phyloP scores from a whole-genome alignment of 1,140 invertebrate species.

The Conus ventricosus region DNA sequence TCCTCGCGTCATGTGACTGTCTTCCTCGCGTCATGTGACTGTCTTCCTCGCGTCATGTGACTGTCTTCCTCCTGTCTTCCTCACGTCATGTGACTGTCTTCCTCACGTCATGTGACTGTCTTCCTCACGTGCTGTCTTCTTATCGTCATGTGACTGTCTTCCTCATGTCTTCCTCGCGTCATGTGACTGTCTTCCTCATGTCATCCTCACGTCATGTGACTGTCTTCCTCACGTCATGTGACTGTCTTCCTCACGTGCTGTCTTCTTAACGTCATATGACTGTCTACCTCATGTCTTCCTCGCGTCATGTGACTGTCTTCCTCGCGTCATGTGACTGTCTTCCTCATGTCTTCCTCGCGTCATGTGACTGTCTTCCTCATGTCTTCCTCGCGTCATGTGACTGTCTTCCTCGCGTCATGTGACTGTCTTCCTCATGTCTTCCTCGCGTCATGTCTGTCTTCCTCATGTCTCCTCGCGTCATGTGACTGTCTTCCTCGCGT shows the following conservation, averaged over 20 bases:
- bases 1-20: not conserved
- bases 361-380: no score
- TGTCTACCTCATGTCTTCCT: no score
- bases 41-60: not conserved
- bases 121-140: not conserved
- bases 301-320: not conserved
- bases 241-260: no score
- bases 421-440: no score
- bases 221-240: no score
- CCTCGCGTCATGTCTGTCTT: not conserved
- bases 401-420: no score
- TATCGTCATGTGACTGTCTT: not conserved
- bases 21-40: not conserved
- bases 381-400: no score
- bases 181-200: no score
- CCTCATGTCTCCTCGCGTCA: not conserved
- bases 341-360: not conserved
- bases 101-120: not conserved
- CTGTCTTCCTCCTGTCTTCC: not conserved
- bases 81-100: not conserved
- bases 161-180: no score
- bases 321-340: no score
- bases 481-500: not conserved
- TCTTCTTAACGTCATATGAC: no score
- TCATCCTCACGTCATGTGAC: no score